Base-by-base conservation (phyloP, 2,888 invertebrate genomes). In the Tetropium fuscum region DNA sequence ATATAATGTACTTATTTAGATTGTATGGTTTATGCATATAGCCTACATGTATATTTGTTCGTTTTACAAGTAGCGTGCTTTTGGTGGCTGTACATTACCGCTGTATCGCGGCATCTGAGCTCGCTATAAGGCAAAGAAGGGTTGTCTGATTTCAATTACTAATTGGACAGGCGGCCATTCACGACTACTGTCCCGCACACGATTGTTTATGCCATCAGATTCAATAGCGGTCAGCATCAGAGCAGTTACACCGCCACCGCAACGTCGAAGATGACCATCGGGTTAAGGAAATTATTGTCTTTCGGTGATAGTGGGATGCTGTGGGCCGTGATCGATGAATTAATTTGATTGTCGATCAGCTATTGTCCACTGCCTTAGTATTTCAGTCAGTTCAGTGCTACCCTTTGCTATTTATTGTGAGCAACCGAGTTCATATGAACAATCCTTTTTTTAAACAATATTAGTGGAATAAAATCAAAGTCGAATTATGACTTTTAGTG, bases 131-230 rank as follows among this genome's bases (percentile, higher is more conserved):
- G 55, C 58, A 60, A 55, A 56, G 63, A 71, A 73, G 73, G 73
- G 73, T 71, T 72, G 73, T 74, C 75, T 71, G 74, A 75, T 75
- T 77, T 75, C 76, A 76, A 75, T 75, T 75, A 77, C 76, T 77
- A 77, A 77, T 77, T 76, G 75, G 75, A 76, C 75, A 74, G 68
- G 69, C 62, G 64, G 58, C 72, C 69, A 71, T 74, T 73, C 71
- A 71, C 66, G 70, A 69, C 67, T 64, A 68, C 65, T 69, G 69
- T 69, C 68, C 66, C 58, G 60, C 63, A 63, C 67, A 59, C 59
- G 57, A 73, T 74, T 63, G 69, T 73, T 74, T 74, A 73, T 74
- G 69, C 69, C 70, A 73, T 74, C 72, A 69, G 72, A 72, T 73
- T 58, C 59, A 38, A 51, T 49, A 58, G 59, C 58, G 56, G 60